Base-by-base conservation (phyloP, 2,113 vertebrate genomes). In the Erpornis zantholeuca region DNA sequence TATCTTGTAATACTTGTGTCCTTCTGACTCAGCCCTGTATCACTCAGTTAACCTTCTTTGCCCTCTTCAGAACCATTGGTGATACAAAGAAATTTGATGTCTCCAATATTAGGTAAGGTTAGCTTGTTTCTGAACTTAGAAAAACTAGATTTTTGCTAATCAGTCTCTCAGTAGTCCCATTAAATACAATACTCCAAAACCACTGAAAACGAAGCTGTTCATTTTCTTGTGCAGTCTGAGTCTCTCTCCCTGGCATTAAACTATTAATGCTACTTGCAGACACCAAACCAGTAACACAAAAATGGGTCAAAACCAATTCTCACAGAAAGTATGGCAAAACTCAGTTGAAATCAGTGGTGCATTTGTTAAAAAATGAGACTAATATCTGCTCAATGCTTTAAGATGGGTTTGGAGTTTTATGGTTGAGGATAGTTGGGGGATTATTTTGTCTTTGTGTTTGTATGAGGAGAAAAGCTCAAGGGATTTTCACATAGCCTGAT, bases 211-310 rank as follows among this genome's bases (percentile, higher is more conserved):
- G 88, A 96, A 90, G 75, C 91, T 94, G 76, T 79, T 95, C 75
- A 65, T 86, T 95, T 79, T 92, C 89, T 89, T 36, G 9, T 70
- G 79, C 35, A 40, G 59, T 56, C 63, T 2, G 19, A 70, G 36
- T 70, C 59, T 79, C 88, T 65, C 61, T 81, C 40, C 64, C 33
- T 87, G 65, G 75, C 79, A 73, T 96, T 96, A 86, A 93, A 95
- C 63, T 94, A 28, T 80, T 95, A 96, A 92, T 93, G 88, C 96
- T 88, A 63, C 90, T 96, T 97, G 92, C 25, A 60, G 50, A 22
- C 76, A 80, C 35, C 42, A 88, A 83, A 93, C 44, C 21, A 71
- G 40, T 75, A 60, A 90, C 5, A 33, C 20, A 68, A 60, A 60
- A 87, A 94, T 83, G 71, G 64, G 60, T 94, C 88, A 91, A 75